A percentile compares a stretch with the other conserved stretches of the same genome.
Conservation (phyloP, 2,888 invertebrate genomes). For the Lasioglossum malachurum region DNA sequence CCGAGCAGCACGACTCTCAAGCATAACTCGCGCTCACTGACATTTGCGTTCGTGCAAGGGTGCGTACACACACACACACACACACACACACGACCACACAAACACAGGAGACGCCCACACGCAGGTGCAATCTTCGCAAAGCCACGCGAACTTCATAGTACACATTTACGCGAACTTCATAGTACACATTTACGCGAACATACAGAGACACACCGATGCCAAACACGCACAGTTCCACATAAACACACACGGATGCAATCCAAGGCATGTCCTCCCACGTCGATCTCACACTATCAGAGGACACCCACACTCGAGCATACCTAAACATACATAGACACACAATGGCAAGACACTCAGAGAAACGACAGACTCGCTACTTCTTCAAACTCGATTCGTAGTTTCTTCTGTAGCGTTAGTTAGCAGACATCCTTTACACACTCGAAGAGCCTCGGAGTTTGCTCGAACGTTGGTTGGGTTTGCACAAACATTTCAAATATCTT, state of each 20-base stretch:
- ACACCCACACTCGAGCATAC: neutral
- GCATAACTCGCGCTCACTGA: conserved; percentile 37
- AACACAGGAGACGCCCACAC: neutral
- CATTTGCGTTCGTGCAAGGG: conserved; percentile 39
- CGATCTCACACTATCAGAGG: neutral
- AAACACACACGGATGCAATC: neutral
- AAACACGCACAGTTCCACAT: neutral
- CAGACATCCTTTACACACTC: conserved; percentile 54
- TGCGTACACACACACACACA: conserved; percentile 43
- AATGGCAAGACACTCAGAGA: neutral
- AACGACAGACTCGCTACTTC: conserved; percentile 15
- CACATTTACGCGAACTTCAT: neutral
- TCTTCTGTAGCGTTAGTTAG: conserved; percentile 57
- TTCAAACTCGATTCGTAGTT: conserved; percentile 52
- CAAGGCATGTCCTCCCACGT: neutral
- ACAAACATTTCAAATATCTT: no score
- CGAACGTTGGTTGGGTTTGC: neutral
- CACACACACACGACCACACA: conserved; percentile 33
- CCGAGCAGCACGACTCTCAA: conserved; percentile 39
- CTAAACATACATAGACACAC: neutral
- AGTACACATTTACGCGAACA: neutral
- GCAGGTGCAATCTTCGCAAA: neutral
- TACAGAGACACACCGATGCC: neutral
- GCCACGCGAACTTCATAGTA: neutral
- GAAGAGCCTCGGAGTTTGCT: conserved; percentile 40